Evolutionary conservation across 1,140 invertebrate genomes (phyloP), one percentile per base, ranked within the genome.

Genomic region (Drosophila sturtevanti): DNA sequence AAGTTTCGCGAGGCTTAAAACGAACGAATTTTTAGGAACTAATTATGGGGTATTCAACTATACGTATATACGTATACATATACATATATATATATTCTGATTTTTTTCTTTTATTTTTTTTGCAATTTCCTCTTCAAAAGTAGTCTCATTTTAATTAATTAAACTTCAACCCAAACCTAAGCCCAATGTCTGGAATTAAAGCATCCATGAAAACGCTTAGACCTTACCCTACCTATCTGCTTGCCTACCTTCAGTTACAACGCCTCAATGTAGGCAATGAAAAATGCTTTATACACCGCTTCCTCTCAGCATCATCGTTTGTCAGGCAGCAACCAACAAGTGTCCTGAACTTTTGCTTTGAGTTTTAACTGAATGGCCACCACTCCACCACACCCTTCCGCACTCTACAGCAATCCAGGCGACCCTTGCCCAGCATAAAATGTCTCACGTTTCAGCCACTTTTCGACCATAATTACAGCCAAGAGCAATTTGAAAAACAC

Each of bases 401-500:
- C 5, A 18, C 51, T 16, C 51, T 22, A 41, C 48, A 60, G 76
- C 81, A 64, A 73, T 72, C 68, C 48, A 63, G 64, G 72, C 74
- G 74, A 71, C 78, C 71, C 76, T 73, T 82, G 76, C 63, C 75
- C 72, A 68, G 69, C 84, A 73, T 73, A 67, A 77, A 86, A 87
- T 86, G 82, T 86, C 82, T 89, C 84, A 89, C 84, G 77, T 89
- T 89, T 89, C 84, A 89, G 79, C 77, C 84, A 84, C 84, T 89
- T 89, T 87, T 72, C 79, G 61, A 68, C 76, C 84, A 89, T 89
- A 89, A 89, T 89, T 89, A 89, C 67, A 84, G 84, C 84, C 84
- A 74, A 89, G 84, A 89, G 84, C 84, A 89, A 89, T 89, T 89
- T 89, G 73, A 82, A 89, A 81, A 89, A 89, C 84, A 89, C 84